Conservation (phyloP, 2,888 invertebrate genomes). For the Troglohyphantes excavatus region DNA sequence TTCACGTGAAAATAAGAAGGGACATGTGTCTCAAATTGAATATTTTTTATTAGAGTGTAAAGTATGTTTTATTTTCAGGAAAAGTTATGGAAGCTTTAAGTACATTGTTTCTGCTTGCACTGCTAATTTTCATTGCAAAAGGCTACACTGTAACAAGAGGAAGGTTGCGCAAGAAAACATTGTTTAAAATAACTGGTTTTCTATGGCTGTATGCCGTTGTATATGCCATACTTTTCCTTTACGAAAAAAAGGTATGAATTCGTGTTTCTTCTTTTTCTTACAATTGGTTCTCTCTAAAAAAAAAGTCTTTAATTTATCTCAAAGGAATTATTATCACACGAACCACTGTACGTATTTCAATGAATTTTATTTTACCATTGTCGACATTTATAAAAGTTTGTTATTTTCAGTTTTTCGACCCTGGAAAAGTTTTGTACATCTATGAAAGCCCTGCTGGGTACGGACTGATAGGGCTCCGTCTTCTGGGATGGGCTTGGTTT, state of each 20-base stretch:
- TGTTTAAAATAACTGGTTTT: constrained; percentile 90
- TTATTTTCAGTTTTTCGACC: constrained; percentile 89
- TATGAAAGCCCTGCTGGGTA: constrained; percentile 96
- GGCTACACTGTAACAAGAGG: constrained; percentile 95
- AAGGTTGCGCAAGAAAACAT: constrained; percentile 88
- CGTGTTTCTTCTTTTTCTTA: constrained; percentile 7
- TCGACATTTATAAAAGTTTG: constrained; percentile 32
- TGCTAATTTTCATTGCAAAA: constrained; percentile 92
- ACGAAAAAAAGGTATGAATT: constrained; percentile 88
- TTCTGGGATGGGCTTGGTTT: constrained; percentile 93
- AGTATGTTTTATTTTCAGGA: constrained; percentile 84
- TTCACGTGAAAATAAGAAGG: too few relatives aligned
- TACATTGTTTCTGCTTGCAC: constrained; percentile 89
- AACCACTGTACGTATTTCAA: too few relatives aligned
- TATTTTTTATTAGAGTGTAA: too few relatives aligned
- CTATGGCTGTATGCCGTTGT: constrained; percentile 89
- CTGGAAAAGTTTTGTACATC: constrained; percentile 93
- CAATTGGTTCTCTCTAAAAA: too few relatives aligned
- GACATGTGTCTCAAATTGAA: too few relatives aligned
- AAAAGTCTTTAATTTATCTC: too few relatives aligned
- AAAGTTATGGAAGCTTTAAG: constrained; percentile 88
- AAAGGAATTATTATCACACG: too few relatives aligned
- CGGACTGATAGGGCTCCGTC: constrained; percentile 88
- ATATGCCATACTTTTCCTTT: constrained; percentile 90
- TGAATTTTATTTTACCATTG: too few relatives aligned